phyloP scores from a whole-genome alignment of 2,113 vertebrate genomes.

The Romanogobio albipinnatus region DNA sequence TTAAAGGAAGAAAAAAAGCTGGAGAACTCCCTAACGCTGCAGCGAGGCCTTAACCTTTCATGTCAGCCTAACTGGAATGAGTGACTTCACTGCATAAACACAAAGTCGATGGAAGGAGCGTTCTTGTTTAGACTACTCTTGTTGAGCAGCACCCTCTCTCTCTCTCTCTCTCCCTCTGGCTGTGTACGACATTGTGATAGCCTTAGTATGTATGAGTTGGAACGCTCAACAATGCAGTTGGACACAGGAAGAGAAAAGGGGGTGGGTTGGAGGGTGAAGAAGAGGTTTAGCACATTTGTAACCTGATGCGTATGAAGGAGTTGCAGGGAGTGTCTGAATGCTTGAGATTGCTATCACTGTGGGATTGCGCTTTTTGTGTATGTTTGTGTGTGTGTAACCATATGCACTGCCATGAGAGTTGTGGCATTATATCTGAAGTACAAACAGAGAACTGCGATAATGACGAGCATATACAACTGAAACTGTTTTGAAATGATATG shows the following conservation, averaged over 20 bases:
- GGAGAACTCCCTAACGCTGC: slow-evolving; percentile 8
- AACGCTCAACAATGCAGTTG: slow-evolving; percentile 43
- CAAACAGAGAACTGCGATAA: slow-evolving; percentile 17
- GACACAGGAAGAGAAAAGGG: slow-evolving; percentile 19
- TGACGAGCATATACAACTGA: slow-evolving; percentile 13
- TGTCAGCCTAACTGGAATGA: slow-evolving; percentile 53
- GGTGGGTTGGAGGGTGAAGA: slow-evolving; percentile 23
- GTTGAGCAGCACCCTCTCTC: slow-evolving; percentile 4
- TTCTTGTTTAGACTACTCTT: slow-evolving; percentile 37
- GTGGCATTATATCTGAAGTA: slow-evolving; percentile 29
- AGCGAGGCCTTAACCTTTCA: slow-evolving; percentile 39
- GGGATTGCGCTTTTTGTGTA: slow-evolving; percentile 59
- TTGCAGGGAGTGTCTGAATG: slow-evolving; percentile 61
- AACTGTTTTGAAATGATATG: slow-evolving; percentile 44
- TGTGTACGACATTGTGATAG: slow-evolving; percentile 38
- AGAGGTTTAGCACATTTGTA: slow-evolving; percentile 56
- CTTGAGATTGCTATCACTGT: slow-evolving; percentile 72
- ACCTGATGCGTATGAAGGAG: slow-evolving; percentile 58
- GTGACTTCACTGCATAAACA: slow-evolving; percentile 63
- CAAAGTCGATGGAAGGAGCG: slow-evolving; percentile 38
- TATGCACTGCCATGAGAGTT: slow-evolving; percentile 47
- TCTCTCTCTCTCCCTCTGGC: slow-evolving; percentile 26
- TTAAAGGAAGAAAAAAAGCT: slow-evolving; percentile 3
- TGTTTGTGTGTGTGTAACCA: slow-evolving; percentile 57
- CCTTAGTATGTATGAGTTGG: slow-evolving; percentile 31